Base-by-base conservation (phyloP, 2,888 invertebrate genomes). In the Polydrusus cervinus region DNA sequence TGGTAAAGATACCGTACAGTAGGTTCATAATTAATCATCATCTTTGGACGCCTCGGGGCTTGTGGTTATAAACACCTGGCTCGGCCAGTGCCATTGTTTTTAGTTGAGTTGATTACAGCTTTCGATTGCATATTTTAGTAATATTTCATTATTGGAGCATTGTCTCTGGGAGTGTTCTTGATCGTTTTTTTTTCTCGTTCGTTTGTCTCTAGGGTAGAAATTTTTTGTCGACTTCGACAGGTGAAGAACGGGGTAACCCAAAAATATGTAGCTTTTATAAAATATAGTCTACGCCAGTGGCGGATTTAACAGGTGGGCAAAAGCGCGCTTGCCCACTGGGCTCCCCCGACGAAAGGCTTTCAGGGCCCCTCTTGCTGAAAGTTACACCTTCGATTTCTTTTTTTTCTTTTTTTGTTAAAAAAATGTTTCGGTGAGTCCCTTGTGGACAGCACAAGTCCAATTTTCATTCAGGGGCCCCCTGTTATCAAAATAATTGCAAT, bases 1-100 rank as follows among this genome's bases (percentile, higher is more conserved):
- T 80, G 78, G 71, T 62, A 66, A 64, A 81, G 85, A 86, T 86
- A 86, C 79, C 82, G 81, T 83, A 86, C 86, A 84, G 86, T 86
- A 86, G 86, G 85, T 84, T 86, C 83, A 83, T 84, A 84, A 86
- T 86, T 86, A 86, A 86, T 86, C 86, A 85, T 84, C 82, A 71
- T 75, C 79, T 79, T 80, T 66, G 76, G 77, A 73, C 66, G 83
- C 83, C 81, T 62, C 77, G 71, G 81, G 85, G 81, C 71, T 73
- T 65, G 64, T 78, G 78, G 76, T 79, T 81, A 68, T 77, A 83
- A 84, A 85, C 85, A 85, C 84, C 85, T 85, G 85, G 76, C 64
- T 20, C 43, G 84, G 81, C 82, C 80, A 79, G 80, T 81, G 81
- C 83, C 82, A 84, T 84, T 84, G 84, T 84, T 82, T 83, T 82